phyloP scores from a whole-genome alignment of 2,113 vertebrate species.

The Ceyx melanurus region DNA sequence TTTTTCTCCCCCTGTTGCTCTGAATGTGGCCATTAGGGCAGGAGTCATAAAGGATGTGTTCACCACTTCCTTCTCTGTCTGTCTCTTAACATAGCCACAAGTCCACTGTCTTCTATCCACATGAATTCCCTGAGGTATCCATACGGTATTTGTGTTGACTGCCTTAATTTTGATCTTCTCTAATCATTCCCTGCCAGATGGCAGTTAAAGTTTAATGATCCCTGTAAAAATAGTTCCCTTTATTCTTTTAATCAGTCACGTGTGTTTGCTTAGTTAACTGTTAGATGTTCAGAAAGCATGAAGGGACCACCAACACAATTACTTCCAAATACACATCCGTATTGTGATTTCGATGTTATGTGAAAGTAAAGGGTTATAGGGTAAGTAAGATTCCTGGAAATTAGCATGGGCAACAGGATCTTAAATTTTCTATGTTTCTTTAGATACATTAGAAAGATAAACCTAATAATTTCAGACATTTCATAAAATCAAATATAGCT shows the following conservation, averaged over 20 bases:
- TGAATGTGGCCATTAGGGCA: constrained; percentile 77
- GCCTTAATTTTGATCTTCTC: constrained; percentile 85
- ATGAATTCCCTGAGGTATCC: constrained; percentile 79
- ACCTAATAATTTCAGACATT: background rate
- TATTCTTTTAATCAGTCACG: constrained; percentile 84
- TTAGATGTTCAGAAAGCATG: constrained; percentile 76
- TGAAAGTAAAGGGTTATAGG: background rate
- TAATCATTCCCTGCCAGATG: constrained; percentile 85
- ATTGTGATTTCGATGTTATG: constrained; percentile 18
- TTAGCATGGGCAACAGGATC: background rate
- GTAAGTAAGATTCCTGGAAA: background rate
- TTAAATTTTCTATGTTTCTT: background rate
- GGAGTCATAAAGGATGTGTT: constrained; percentile 78
- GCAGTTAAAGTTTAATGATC: constrained; percentile 83
- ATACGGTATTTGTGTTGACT: constrained; percentile 82
- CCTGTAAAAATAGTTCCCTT: constrained; percentile 81
- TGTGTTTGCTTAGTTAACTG: constrained; percentile 81
- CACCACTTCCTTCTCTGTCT: constrained; percentile 77
- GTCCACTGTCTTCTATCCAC: constrained; percentile 73
- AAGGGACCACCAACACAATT: constrained; percentile 80
- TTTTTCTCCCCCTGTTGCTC: constrained; percentile 68
- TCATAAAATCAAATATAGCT: background rate
- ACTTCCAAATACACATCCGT: constrained; percentile 69
- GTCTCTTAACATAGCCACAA: constrained; percentile 78
- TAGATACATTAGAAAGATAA: background rate